Conservation (phyloP, 2,797 vertebrate genomes). For the Ara ararauna region DNA sequence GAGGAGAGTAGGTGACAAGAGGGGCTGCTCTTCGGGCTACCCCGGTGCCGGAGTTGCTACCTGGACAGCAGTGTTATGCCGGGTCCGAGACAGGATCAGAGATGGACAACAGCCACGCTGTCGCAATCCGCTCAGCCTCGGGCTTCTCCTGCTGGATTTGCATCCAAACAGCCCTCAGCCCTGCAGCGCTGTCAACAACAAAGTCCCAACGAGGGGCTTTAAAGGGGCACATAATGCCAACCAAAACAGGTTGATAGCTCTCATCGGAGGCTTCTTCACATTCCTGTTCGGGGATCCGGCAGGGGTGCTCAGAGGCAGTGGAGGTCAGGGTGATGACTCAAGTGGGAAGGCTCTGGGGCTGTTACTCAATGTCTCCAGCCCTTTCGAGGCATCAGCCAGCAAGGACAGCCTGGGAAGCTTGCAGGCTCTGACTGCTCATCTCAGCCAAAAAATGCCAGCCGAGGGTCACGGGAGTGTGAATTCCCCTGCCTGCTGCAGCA, state of each 20-base stretch:
- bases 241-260: neutral
- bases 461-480: neutral
- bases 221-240: neutral
- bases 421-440: neutral
- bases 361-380: neutral
- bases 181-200: neutral
- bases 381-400: neutral
- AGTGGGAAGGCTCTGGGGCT: neutral
- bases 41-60: neutral
- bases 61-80: accelerated
- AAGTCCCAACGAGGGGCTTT: neutral
- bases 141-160: neutral
- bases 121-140: neutral
- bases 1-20: neutral
- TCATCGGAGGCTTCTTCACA: neutral
- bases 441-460: neutral
- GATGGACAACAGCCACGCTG: neutral
- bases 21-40: neutral
- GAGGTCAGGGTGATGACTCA: neutral
- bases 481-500: neutral
- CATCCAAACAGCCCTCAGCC: neutral
- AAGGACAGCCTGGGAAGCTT: neutral
- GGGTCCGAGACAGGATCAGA: no score
- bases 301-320: neutral
- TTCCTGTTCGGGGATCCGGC: neutral